Percentiles rank a stretch among this genome's conserved stretches.
Evolutionary conservation across 2,888 invertebrate genomes (phyloP).

Genomic region (Ommatoiulus sabulosus): DNA sequence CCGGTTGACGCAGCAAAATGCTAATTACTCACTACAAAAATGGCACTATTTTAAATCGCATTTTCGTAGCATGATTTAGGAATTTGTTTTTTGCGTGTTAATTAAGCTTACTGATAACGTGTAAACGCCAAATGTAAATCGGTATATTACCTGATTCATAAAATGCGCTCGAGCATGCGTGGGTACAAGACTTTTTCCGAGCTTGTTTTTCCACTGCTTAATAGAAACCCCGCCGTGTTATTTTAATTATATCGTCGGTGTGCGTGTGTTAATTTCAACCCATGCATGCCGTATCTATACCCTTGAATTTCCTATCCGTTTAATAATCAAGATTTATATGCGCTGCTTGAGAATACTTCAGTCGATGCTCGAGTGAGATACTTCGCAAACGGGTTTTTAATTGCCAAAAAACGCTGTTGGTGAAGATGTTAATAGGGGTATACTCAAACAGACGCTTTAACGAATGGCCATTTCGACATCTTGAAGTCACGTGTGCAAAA

Average conservation of each 20-base stretch:
- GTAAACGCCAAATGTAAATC: background rate
- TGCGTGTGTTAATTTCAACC: conserved; percentile 38
- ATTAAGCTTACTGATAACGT: background rate
- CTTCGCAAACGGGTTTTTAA: background rate
- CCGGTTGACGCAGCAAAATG: no score
- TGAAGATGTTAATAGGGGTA: background rate
- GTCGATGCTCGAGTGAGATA: conserved; percentile 27
- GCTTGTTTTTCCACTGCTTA: background rate
- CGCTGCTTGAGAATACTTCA: background rate
- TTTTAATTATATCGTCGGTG: conserved; percentile 22
- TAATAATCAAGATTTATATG: conserved; percentile 41
- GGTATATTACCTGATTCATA: background rate
- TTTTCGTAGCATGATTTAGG: no score
- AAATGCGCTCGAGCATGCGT: background rate
- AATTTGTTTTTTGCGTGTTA: background rate
- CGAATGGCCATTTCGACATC: no score
- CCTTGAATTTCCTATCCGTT: conserved; percentile 15
- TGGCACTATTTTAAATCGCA: no score
- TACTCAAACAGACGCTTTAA: no score
- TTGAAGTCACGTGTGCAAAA: no score
- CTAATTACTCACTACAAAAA: no score
- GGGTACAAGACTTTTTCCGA: background rate
- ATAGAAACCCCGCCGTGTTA: conserved; percentile 31
- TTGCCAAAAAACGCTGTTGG: background rate
- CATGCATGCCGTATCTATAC: background rate